These are phyloP conservation scores for Acrobasis consociella DNA, from an alignment of 2,888 invertebrate genomes.

Conservation along the genomic window DNA sequence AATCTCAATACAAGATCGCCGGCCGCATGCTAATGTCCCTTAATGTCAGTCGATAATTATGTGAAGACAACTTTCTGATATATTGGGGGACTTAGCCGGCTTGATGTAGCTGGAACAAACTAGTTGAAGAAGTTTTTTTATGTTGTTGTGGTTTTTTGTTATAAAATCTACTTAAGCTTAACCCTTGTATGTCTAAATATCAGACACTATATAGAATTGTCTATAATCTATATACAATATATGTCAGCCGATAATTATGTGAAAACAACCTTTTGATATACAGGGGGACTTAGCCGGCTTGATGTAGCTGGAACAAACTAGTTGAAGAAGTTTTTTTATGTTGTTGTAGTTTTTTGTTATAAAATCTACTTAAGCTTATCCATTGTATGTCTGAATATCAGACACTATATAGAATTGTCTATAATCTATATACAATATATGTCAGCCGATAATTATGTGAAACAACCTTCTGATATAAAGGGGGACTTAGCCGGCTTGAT, in stretches of 20 bases:
- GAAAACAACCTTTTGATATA: constrained; percentile 21
- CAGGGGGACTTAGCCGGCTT: neutral
- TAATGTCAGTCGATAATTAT: constrained; percentile 37
- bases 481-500: neutral
- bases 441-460: constrained; percentile 27
- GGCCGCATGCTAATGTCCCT: constrained; percentile 44
- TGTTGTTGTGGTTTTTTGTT: too few species aligned
- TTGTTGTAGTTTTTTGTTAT: too few species aligned
- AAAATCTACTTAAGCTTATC: too few species aligned
- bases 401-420: too few species aligned
- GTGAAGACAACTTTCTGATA: constrained; percentile 21
- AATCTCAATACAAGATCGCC: constrained; percentile 28
- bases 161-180: too few species aligned
- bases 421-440: too few species aligned
- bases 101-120: neutral
- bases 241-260: constrained; percentile 33
- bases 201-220: too few species aligned
- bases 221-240: too few species aligned
- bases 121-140: too few species aligned
- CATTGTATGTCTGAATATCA: too few species aligned
- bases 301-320: neutral
- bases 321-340: too few species aligned
- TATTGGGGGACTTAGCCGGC: constrained; percentile 9
- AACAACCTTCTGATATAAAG: constrained; percentile 21
- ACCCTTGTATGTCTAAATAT: too few species aligned